These are phyloP conservation scores for Timema podura DNA, from an alignment of 2,888 invertebrate genomes.

Conservation along the genomic window DNA sequence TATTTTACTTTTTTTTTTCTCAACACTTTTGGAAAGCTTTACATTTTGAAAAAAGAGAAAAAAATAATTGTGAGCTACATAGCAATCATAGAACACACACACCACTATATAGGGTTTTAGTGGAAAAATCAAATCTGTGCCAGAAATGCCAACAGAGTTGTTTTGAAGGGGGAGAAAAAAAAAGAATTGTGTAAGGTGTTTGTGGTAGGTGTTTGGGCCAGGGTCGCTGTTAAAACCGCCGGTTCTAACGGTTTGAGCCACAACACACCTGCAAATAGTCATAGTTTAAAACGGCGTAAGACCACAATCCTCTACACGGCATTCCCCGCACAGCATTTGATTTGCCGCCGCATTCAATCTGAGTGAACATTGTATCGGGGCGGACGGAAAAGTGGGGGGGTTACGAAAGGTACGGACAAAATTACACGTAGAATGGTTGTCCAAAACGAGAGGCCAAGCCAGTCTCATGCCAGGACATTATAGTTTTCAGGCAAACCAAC, in stretches of 20 bases:
- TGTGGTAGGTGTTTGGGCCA: too few species aligned
- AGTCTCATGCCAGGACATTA: constrained; percentile 26
- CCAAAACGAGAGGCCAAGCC: constrained; percentile 28
- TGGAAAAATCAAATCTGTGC: constrained; percentile 17
- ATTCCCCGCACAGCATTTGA: constrained; percentile 18
- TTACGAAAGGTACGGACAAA: neutral
- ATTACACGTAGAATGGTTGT: constrained; percentile 26
- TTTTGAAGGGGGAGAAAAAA: too few species aligned
- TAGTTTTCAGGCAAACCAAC: constrained; percentile 28
- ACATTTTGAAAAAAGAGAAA: constrained; percentile 20
- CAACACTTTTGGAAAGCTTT: neutral
- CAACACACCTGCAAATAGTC: too few species aligned
- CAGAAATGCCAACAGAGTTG: too few species aligned
- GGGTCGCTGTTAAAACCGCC: too few species aligned
- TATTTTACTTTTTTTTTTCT: too few species aligned
- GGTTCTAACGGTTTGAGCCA: too few species aligned
- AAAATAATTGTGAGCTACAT: constrained; percentile 25
- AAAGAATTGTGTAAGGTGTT: too few species aligned
- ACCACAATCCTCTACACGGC: too few species aligned
- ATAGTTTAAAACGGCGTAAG: too few species aligned
- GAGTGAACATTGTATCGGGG: constrained; percentile 20
- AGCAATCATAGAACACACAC: constrained; percentile 27
- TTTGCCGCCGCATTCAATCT: constrained; percentile 20
- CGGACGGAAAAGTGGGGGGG: neutral
- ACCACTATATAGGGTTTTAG: constrained; percentile 19